A percentile compares a stretch with the other conserved stretches of the same genome.
Conservation (phyloP, 1,140 invertebrate species). For the Zeugodacus cucurbitae region DNA sequence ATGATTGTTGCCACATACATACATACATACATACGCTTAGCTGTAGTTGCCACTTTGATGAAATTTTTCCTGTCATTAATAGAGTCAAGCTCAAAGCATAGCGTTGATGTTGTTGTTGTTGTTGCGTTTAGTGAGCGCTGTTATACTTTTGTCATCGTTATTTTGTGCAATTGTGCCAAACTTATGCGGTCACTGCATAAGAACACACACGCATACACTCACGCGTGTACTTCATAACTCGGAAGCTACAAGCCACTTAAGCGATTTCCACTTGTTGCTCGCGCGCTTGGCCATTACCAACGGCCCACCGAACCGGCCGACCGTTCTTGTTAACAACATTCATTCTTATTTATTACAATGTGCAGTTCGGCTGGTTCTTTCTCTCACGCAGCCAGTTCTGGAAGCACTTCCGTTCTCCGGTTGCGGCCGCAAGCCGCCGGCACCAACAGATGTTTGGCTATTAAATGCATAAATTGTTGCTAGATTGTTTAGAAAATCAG, state of each 20-base stretch:
- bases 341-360: background rate
- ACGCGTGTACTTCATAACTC: background rate
- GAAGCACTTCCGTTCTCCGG: constrained; percentile 11
- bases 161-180: background rate
- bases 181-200: background rate
- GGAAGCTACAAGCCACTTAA: constrained; percentile 18
- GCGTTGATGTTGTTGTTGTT: background rate
- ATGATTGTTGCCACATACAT: background rate
- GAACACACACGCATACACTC: background rate
- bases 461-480: constrained; percentile 21
- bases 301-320: background rate
- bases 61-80: constrained; percentile 1
- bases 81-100: background rate
- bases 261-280: constrained; percentile 21
- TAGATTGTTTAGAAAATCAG: constrained; percentile 23
- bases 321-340: background rate
- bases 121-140: background rate
- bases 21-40: too few relatives aligned
- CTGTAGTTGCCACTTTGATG: background rate
- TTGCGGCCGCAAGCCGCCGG: background rate
- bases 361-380: background rate
- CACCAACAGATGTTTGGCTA: constrained; percentile 3
- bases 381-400: constrained; percentile 36
- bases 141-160: background rate
- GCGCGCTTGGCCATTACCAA: background rate